These are phyloP conservation scores for Riparia riparia DNA, from an alignment of 2,113 vertebrate species.

Conservation along the genomic window DNA sequence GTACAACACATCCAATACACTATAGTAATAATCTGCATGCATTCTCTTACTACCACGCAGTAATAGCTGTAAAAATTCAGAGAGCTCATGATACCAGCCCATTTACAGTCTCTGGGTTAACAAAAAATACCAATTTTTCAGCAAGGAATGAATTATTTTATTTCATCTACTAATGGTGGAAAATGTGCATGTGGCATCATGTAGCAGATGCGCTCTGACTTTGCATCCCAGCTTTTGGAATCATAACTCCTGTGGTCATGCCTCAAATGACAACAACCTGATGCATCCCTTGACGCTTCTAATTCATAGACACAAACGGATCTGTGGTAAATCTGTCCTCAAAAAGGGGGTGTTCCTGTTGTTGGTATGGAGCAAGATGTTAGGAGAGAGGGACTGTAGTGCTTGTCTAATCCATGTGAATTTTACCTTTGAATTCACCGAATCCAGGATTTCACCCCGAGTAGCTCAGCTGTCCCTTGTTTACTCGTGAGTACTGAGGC, in stretches of 20 bases:
- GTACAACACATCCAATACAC: neutral
- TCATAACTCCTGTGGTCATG: neutral
- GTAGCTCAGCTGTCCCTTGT: neutral
- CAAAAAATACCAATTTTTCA: neutral
- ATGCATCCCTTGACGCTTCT: neutral
- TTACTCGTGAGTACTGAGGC: neutral
- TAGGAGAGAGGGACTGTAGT: neutral
- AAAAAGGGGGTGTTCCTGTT: neutral
- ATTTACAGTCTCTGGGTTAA: neutral
- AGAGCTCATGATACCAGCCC: neutral
- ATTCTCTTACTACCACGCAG: fast-evolving
- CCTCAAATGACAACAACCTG: neutral
- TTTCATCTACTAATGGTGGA: neutral
- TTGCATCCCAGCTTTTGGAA: neutral
- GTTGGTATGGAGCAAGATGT: neutral
- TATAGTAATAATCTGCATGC: neutral
- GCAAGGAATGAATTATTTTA: neutral
- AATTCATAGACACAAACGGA: neutral
- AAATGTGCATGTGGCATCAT: neutral
- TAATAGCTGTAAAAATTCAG: neutral
- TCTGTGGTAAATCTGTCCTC: neutral
- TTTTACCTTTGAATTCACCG: neutral
- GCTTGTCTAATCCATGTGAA: neutral
- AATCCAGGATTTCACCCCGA: neutral
- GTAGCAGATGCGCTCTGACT: neutral